These are phyloP conservation scores for Sarcophaga rosellei DNA, from an alignment of 2,888 invertebrate genomes.

Conservation along the genomic window DNA sequence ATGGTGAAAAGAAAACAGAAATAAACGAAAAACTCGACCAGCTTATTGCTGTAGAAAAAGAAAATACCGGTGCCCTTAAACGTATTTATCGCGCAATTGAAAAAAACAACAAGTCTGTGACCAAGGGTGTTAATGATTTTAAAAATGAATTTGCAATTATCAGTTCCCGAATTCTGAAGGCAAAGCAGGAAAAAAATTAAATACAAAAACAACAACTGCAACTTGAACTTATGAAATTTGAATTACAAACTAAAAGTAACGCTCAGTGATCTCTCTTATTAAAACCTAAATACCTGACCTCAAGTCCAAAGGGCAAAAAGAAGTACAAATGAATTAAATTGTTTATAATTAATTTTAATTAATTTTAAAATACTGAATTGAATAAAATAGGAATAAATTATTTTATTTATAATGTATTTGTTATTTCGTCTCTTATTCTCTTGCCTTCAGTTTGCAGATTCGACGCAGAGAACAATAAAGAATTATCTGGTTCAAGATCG, in stretches of 20 bases:
- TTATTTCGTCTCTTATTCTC: conserved; percentile 16
- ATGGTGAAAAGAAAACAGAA: neutral
- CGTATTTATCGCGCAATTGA: conserved; percentile 11
- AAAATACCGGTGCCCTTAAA: neutral
- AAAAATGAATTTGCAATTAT: conserved; percentile 12
- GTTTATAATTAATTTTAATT: neutral
- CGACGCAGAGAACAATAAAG: neutral
- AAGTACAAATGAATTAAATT: neutral
- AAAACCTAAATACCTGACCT: neutral
- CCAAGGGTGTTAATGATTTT: conserved; percentile 1
- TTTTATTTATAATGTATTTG: conserved; percentile 13
- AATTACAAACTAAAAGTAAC: neutral
- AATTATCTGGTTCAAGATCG: conserved; percentile 13
- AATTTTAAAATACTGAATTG: neutral
- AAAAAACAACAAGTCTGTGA: neutral
- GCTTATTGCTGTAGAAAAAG: neutral
- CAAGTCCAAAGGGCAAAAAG: neutral
- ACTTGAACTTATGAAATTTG: neutral
- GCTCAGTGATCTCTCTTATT: neutral
- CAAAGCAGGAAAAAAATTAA: conserved; percentile 24
- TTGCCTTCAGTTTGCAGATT: conserved; percentile 12
- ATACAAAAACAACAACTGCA: neutral
- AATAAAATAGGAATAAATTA: neutral
- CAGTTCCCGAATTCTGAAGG: conserved; percentile 9
- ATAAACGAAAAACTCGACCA: conserved; percentile 8